Conservation (phyloP, 2,888 invertebrate genomes). For the Acronicta aceris region DNA sequence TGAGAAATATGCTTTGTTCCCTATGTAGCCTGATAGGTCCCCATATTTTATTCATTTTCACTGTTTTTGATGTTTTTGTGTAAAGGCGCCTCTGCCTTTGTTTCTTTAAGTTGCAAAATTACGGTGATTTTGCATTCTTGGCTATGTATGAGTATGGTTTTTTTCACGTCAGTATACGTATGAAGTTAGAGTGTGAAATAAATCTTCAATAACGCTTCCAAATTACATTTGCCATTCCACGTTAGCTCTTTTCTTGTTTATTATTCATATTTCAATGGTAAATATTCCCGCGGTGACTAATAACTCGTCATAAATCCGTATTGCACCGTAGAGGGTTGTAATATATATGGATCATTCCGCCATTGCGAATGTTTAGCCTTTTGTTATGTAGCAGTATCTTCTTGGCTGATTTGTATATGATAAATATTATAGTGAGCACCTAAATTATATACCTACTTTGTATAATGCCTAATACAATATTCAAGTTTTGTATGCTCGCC, state of each 20-base stretch:
- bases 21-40: conserved; percentile 47
- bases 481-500: background rate
- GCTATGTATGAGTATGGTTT: conserved; percentile 38
- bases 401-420: conserved; percentile 51
- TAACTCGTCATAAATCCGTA: conserved; percentile 84
- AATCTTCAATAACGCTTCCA: conserved; percentile 60
- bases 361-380: conserved; percentile 72
- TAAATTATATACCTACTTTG: background rate
- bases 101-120: conserved; percentile 54
- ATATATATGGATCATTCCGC: conserved; percentile 80
- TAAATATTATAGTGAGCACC: conserved; percentile 11
- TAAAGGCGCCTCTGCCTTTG: conserved; percentile 38
- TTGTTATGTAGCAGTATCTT: conserved; percentile 58
- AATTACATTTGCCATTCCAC: conserved; percentile 71
- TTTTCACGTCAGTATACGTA: conserved; percentile 40
- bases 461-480: background rate
- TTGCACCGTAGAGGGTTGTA: conserved; percentile 83
- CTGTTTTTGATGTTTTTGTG: conserved; percentile 44
- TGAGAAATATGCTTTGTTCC: conserved; percentile 52
- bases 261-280: conserved; percentile 84
- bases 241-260: conserved; percentile 82
- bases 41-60: conserved; percentile 53
- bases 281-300: conserved; percentile 85
- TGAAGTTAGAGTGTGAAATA: conserved; percentile 48
- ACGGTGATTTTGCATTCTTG: conserved; percentile 49